Percentiles rank a stretch among this genome's conserved stretches.
These are phyloP conservation scores for Acleris holmiana DNA, from an alignment of 2,888 invertebrate genomes.

Conservation along the genomic window DNA sequence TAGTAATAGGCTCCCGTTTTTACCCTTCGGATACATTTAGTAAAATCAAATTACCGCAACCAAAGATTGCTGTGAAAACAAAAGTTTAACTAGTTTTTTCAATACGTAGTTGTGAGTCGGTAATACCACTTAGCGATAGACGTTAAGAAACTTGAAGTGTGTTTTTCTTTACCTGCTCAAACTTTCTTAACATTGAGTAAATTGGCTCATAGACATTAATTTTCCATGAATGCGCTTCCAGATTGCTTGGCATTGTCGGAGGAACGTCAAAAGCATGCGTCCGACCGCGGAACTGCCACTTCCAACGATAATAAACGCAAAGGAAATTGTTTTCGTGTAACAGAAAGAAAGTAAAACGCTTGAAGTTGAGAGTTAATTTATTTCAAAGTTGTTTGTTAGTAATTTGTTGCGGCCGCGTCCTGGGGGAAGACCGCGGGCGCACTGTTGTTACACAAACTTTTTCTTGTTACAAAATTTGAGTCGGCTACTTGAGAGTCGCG, in stretches of 20 bases:
- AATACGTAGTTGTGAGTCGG: too few relatives aligned
- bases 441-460: slow-evolving; percentile 70
- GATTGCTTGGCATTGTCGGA: not conserved
- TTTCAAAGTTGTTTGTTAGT: slow-evolving; percentile 82
- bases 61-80: too few relatives aligned
- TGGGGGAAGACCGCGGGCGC: slow-evolving; percentile 67
- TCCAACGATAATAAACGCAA: slow-evolving; percentile 65
- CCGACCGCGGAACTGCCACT: not conserved
- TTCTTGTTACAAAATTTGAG: slow-evolving; percentile 70
- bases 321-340: slow-evolving; percentile 75
- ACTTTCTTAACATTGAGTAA: too few relatives aligned
- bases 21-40: too few relatives aligned
- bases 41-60: too few relatives aligned
- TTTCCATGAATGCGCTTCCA: too few relatives aligned
- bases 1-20: too few relatives aligned
- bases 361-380: slow-evolving; percentile 82
- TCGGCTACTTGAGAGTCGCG: slow-evolving; percentile 62
- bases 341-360: slow-evolving; percentile 78
- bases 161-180: too few relatives aligned
- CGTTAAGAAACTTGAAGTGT: too few relatives aligned
- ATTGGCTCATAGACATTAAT: too few relatives aligned
- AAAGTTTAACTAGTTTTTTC: too few relatives aligned
- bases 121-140: too few relatives aligned
- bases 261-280: not conserved
- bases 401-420: slow-evolving; percentile 80